Conservation (phyloP, 2,113 vertebrate species). For the Elephantulus edwardii region DNA sequence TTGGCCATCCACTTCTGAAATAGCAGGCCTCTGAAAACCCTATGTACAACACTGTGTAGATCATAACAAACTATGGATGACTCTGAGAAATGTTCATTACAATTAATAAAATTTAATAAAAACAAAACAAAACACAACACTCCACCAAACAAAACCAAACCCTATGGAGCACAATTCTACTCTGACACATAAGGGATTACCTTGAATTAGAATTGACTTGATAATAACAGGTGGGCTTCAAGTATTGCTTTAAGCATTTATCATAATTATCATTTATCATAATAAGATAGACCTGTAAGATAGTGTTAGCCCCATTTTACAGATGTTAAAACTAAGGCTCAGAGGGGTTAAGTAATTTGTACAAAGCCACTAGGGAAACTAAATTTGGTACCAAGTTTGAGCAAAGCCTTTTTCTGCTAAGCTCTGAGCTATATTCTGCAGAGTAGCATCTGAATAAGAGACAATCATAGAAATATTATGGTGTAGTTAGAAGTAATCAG, state of each 20-base stretch:
- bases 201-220: background rate
- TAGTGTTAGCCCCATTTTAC: background rate
- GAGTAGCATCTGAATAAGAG: background rate
- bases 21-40: too few relatives aligned
- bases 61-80: too few relatives aligned
- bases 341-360: background rate
- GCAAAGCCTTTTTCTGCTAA: background rate
- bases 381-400: background rate
- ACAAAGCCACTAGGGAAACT: background rate
- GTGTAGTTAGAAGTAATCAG: background rate
- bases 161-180: background rate
- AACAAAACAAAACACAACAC: too few relatives aligned
- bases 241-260: background rate
- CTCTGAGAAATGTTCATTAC: too few relatives aligned
- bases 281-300: too few relatives aligned
- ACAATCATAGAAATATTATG: background rate
- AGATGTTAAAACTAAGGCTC: slow-evolving; percentile 24
- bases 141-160: too few relatives aligned
- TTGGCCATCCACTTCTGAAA: too few relatives aligned
- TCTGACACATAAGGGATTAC: background rate
- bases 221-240: background rate
- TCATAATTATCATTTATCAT: background rate
- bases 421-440: background rate
- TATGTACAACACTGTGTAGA: too few relatives aligned
- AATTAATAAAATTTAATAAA: too few relatives aligned